Conservation (phyloP, 2,888 invertebrate genomes). For the Physocephala rufipes region DNA sequence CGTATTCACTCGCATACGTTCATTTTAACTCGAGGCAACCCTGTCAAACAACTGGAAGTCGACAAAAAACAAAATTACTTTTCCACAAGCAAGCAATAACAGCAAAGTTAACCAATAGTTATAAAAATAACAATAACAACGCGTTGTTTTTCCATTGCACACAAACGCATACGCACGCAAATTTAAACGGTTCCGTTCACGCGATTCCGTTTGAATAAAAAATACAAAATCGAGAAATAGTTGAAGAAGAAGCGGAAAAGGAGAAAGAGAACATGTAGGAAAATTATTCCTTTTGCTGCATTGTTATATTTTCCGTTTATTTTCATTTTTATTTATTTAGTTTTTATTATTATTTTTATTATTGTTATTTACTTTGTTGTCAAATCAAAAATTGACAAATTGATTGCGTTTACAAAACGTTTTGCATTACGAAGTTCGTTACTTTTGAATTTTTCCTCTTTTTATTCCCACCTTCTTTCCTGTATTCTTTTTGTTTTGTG, state of each 20-base stretch:
- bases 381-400: background rate
- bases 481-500: too few relatives aligned
- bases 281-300: too few relatives aligned
- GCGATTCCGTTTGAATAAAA: background rate
- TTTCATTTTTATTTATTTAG: background rate
- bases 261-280: background rate
- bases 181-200: background rate
- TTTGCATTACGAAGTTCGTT: slow-evolving; percentile 3
- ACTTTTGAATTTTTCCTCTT: too few relatives aligned
- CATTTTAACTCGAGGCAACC: background rate
- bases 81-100: background rate
- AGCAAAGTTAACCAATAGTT: background rate
- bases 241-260: too few relatives aligned
- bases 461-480: too few relatives aligned
- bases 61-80: background rate
- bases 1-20: too few relatives aligned
- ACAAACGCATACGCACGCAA: too few relatives aligned
- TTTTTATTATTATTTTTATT: too few relatives aligned
- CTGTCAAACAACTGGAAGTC: slow-evolving; percentile 6
- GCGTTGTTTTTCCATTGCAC: too few relatives aligned
- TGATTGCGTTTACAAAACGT: background rate
- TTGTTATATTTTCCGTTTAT: background rate
- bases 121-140: background rate
- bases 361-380: background rate
- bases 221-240: too few relatives aligned